Percentiles rank a stretch among this genome's conserved stretches.
phyloP scores from a whole-genome alignment of 2,113 vertebrate genomes.

The Alethe diademata region DNA sequence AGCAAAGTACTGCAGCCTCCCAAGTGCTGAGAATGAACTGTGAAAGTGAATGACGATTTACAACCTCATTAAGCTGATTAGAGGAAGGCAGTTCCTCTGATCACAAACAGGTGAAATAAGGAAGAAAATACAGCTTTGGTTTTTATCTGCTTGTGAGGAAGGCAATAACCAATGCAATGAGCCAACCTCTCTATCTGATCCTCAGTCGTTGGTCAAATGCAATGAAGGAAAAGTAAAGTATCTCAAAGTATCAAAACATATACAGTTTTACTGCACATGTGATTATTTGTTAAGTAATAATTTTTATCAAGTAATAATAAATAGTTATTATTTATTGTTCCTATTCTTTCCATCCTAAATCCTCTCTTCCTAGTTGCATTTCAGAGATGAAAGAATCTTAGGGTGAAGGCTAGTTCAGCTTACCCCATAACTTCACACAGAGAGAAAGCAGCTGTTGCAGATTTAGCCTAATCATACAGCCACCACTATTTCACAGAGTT shows the following conservation, averaged over 20 bases:
- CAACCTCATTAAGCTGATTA: neutral
- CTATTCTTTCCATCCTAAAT: neutral
- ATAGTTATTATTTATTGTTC: neutral
- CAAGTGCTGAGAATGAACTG: neutral
- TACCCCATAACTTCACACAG: neutral
- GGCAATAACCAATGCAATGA: neutral
- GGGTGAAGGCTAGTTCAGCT: conserved; percentile 32
- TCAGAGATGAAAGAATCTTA: neutral
- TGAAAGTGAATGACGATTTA: neutral
- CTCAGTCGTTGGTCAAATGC: neutral
- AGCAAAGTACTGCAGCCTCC: neutral
- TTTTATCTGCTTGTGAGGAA: neutral
- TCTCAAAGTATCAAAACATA: neutral
- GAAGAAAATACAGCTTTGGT: neutral
- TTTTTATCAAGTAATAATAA: neutral
- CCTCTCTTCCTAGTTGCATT: neutral
- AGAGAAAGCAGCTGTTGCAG: neutral
- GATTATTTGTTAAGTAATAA: neutral
- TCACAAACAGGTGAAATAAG: neutral
- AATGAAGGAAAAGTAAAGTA: neutral
- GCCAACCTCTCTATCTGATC: neutral
- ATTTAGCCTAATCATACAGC: neutral
- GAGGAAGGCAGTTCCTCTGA: neutral
- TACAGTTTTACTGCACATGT: neutral
- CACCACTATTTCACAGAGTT: neutral